Evolutionary conservation across 1,140 invertebrate species (phyloP).

Genomic region (Arion vulgaris): DNA sequence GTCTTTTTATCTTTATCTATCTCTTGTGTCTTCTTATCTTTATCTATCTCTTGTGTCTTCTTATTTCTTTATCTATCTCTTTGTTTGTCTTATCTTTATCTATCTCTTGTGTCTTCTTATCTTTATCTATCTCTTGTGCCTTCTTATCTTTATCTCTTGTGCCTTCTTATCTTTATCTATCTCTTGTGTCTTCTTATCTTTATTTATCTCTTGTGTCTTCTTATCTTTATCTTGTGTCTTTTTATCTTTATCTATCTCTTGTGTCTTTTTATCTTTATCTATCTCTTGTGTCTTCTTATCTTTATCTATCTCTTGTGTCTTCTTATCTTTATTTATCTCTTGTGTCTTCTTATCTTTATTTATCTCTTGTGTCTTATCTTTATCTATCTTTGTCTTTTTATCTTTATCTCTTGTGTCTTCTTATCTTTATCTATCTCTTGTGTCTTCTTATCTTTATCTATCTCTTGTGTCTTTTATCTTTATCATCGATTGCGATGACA

Average conservation of each 20-base stretch:
- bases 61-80: no score
- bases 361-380: neutral
- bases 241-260: neutral
- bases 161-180: no score
- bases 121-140: no score
- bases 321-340: neutral
- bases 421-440: conserved; percentile 8
- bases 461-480: neutral
- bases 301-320: neutral
- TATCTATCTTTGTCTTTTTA: conserved; percentile 6
- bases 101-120: no score
- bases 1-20: no score
- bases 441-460: neutral
- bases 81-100: no score
- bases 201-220: neutral
- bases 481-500: no score
- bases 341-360: neutral
- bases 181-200: neutral
- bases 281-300: neutral
- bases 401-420: conserved; percentile 8
- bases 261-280: neutral
- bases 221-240: neutral
- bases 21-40: no score
- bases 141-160: no score
- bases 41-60: no score